A percentile compares a stretch with the other conserved stretches of the same genome.
These are phyloP conservation scores for Rhimphoctona megacephalus DNA, from an alignment of 2,888 invertebrate species.

Conservation along the genomic window DNA sequence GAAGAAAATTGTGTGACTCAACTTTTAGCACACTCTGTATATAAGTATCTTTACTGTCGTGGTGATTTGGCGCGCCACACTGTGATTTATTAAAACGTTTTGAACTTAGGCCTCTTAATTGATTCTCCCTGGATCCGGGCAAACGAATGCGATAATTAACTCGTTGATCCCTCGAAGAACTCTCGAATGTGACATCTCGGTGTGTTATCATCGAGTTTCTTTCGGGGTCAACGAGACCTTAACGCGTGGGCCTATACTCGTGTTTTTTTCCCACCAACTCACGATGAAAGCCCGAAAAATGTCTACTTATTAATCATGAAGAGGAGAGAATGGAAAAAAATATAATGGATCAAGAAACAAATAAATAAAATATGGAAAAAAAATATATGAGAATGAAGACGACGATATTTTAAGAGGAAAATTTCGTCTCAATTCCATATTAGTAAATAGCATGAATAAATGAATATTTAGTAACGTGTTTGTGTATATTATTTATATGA, in stretches of 20 bases:
- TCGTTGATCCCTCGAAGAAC: slow-evolving; percentile 39
- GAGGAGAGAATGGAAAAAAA: neutral
- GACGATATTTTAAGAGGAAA: neutral
- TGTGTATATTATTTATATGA: neutral
- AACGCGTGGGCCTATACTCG: slow-evolving; percentile 40
- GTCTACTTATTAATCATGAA: slow-evolving; percentile 17
- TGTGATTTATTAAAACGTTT: slow-evolving; percentile 67
- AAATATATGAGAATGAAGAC: neutral
- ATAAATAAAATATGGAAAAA: neutral
- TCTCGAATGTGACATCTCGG: slow-evolving; percentile 44
- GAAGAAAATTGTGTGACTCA: neutral
- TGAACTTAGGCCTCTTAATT: slow-evolving; percentile 75
- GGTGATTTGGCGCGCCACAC: slow-evolving; percentile 52
- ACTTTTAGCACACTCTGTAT: neutral
- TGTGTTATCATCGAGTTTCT: slow-evolving; percentile 33
- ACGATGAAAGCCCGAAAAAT: slow-evolving; percentile 29
- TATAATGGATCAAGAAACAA: neutral
- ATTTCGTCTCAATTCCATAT: slow-evolving; percentile 13
- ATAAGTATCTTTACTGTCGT: neutral
- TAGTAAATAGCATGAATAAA: neutral
- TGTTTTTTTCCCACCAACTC: neutral
- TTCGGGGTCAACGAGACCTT: slow-evolving; percentile 60
- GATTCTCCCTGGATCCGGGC: slow-evolving; percentile 68
- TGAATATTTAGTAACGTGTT: neutral
- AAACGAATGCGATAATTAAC: slow-evolving; percentile 73